These are phyloP conservation scores for Microctenopoma steveboyesi DNA, from an alignment of 2,797 vertebrate genomes.

Conservation along the genomic window DNA sequence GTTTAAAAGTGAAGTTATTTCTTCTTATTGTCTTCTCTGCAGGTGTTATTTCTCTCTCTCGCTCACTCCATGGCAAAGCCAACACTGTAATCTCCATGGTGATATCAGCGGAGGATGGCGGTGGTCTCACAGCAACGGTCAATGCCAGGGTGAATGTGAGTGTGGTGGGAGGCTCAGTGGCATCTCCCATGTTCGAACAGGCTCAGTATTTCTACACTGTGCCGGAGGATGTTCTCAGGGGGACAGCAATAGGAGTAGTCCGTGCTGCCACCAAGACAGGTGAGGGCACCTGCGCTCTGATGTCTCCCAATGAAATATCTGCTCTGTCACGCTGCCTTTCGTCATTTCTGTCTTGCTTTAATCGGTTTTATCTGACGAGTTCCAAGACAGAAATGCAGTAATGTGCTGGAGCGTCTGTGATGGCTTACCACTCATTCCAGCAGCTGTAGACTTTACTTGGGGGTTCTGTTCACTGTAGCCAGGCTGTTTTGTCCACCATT, in stretches of 20 bases:
- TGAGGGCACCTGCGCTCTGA: constrained; percentile 39
- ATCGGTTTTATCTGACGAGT: constrained; percentile 26
- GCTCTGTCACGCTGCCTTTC: not conserved
- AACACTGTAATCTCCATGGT: constrained; percentile 92
- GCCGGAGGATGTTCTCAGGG: constrained; percentile 88
- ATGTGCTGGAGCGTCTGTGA: constrained; percentile 32
- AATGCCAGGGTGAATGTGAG: constrained; percentile 94
- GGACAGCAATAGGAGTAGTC: constrained; percentile 88
- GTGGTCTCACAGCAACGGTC: constrained; percentile 87
- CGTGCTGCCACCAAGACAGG: constrained; percentile 84
- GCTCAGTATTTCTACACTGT: constrained; percentile 93
- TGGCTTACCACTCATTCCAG: constrained; percentile 32
- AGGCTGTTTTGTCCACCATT: constrained; percentile 45
- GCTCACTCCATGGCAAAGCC: constrained; percentile 90
- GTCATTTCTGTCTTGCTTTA: not conserved
- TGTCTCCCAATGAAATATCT: not conserved
- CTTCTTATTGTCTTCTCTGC: constrained; percentile 8
- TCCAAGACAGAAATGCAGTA: constrained; percentile 42
- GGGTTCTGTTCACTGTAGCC: constrained; percentile 37
- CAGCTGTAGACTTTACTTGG: constrained; percentile 50
- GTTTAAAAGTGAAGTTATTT: not conserved
- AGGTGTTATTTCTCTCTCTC: constrained; percentile 93
- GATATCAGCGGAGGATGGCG: constrained; percentile 90
- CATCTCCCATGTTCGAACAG: constrained; percentile 91
- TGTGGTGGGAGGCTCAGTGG: constrained; percentile 89